Evolutionary conservation across 1,140 invertebrate species (phyloP).

Genomic region (Mizuhopecten yessoensis): DNA sequence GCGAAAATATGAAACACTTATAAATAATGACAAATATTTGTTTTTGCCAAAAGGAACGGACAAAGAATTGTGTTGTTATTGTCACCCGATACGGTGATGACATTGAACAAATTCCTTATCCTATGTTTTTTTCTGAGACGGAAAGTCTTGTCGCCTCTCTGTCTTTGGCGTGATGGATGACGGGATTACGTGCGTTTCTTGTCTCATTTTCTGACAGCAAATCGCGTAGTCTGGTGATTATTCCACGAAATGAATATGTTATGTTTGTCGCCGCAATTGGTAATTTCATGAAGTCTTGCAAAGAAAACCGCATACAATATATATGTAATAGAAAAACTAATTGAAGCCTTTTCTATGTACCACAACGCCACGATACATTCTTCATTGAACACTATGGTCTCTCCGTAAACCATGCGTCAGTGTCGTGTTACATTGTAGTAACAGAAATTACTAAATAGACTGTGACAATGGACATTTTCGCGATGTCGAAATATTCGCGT

Average conservation of each 20-base stretch:
- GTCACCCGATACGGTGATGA: background rate
- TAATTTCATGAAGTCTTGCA: background rate
- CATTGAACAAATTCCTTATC: background rate
- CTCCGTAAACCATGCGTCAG: background rate
- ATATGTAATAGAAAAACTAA: conserved; percentile 14
- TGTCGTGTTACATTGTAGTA: too few species aligned
- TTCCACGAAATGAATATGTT: background rate
- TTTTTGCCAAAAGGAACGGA: too few species aligned
- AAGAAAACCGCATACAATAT: background rate
- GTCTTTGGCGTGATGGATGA: background rate
- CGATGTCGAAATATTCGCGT: too few species aligned
- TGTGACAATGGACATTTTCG: too few species aligned
- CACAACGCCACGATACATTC: background rate
- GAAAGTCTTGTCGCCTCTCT: background rate
- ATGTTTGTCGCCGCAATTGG: background rate
- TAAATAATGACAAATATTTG: too few species aligned
- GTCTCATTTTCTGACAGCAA: conserved; percentile 1
- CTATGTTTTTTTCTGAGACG: background rate
- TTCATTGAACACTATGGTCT: background rate
- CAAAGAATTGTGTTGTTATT: background rate
- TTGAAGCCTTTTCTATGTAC: background rate
- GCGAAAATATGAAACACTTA: too few species aligned
- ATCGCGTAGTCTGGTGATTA: background rate
- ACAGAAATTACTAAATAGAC: too few species aligned
- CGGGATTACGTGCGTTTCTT: background rate